Evolutionary conservation across 2,797 vertebrate species (phyloP), one percentile per base, ranked within the genome.

Genomic region (Cuculus canorus): DNA sequence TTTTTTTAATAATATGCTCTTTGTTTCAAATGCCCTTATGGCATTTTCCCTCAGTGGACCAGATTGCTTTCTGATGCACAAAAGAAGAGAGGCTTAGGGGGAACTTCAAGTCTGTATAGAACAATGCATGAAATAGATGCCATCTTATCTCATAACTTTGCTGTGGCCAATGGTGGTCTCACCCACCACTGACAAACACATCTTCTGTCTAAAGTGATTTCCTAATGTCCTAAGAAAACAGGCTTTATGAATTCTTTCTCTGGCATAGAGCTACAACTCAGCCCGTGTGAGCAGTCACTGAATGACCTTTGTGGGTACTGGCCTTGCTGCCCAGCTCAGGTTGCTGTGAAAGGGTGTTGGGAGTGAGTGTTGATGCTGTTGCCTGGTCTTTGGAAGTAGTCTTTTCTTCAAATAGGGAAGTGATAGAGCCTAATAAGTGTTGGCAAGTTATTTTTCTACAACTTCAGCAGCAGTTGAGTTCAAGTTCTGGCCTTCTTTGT

Each of bases 401-500:
- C 81, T 76, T 59, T 84, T 93, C 81, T 89, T 82, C 71, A 91
- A 92, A 88, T 12, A 87, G 33, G 48, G 61, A 92, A 75, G 77
- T 39, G 56, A 53, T 35, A n/a, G 66, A 77, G n/a, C 52, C 53
- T 87, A 52, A 43, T n/a, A 63, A 63, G 11, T 7, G 22, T 48
- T 92, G 82, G 71, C 28, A 89, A 95, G 79, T 17, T 2, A 4
- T 65, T 88, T 92, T 18, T 27, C 35, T 90, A 37, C 25, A 43
- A 54, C n/a, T 82, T 82, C 10, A 12, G 33, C 48, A 73, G 48
- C 48, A 56, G 68, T 14, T 4, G 2, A 72, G 17, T 50, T 72
- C 66, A 80, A 82, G 35, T 39, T 72, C 37, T 57, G 65, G 8
- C 27, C 24, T 45, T 35, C 22, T 59, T 61, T 86, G 9, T 41